Evolutionary conservation across 2,888 invertebrate genomes (phyloP).

Genomic region (Melanophora roralis): DNA sequence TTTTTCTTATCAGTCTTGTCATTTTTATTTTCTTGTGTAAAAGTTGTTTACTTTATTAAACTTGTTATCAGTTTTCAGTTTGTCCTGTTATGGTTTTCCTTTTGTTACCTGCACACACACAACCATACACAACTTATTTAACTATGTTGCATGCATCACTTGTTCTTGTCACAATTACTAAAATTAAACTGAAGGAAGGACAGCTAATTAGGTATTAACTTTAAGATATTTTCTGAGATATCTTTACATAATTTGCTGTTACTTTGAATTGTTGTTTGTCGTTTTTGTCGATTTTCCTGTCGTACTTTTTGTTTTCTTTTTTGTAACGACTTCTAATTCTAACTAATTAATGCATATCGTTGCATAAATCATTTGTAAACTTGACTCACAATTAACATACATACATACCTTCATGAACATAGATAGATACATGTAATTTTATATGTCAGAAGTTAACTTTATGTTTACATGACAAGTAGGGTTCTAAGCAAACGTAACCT

Average conservation of each 20-base stretch:
- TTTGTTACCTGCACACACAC: neutral
- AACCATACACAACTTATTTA: neutral
- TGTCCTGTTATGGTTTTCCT: neutral
- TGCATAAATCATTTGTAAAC: conserved; percentile 1
- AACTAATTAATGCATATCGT: conserved; percentile 40
- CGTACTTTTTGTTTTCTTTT: neutral
- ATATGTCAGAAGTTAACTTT: neutral
- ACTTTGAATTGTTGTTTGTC: neutral
- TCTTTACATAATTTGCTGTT: conserved; percentile 1
- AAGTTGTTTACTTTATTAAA: conserved; percentile 11
- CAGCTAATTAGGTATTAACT: conserved; percentile 1
- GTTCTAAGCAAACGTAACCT: no score
- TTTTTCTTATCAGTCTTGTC: neutral
- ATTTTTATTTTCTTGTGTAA: neutral
- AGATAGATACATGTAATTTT: neutral
- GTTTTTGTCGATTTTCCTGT: neutral
- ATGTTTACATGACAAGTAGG: neutral
- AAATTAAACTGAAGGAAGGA: conserved; percentile 7
- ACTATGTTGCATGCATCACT: conserved; percentile 2
- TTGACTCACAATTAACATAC: neutral
- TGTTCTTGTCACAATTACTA: conserved; percentile 16
- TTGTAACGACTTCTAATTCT: neutral
- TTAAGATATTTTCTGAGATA: neutral
- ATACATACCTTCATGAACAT: neutral
- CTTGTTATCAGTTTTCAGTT: conserved; percentile 2